phyloP scores from a whole-genome alignment of 2,888 invertebrate species.

The Sepioteuthis lessoniana region DNA sequence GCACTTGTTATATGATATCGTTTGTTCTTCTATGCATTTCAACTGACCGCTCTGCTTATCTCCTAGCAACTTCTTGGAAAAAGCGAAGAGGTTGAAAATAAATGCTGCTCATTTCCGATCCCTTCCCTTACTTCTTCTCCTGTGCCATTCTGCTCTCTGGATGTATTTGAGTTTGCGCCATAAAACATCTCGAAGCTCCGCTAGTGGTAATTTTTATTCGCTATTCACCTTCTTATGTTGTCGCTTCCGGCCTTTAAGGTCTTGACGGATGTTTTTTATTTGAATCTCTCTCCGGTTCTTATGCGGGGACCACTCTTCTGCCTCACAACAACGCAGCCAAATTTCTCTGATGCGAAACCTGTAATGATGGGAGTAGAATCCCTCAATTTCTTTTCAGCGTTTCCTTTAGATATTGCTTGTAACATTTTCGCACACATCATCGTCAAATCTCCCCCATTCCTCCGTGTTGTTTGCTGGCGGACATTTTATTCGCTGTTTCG shows the following conservation, averaged over 20 bases:
- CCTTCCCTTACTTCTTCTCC: neutral
- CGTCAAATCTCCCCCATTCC: too few relatives aligned
- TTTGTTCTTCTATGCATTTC: neutral
- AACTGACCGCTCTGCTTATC: neutral
- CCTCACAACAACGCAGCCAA: too few relatives aligned
- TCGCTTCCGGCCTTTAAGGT: neutral
- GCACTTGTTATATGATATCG: too few relatives aligned
- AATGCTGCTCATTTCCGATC: neutral
- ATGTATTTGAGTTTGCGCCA: neutral
- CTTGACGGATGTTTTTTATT: neutral
- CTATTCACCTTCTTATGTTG: neutral
- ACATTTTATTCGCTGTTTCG: too few relatives aligned
- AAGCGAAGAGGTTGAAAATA: neutral
- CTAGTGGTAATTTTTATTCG: neutral
- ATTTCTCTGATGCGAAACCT: too few relatives aligned
- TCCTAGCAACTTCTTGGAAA: neutral
- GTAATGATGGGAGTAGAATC: too few relatives aligned
- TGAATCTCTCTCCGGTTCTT: too few relatives aligned
- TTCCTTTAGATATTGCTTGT: too few relatives aligned
- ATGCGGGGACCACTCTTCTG: too few relatives aligned
- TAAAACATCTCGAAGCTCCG: neutral
- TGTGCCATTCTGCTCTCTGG: neutral
- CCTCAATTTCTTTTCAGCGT: too few relatives aligned
- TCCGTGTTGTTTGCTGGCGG: too few relatives aligned
- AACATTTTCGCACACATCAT: too few relatives aligned